A percentile compares a stretch with the other conserved stretches of the same genome.
Conservation (phyloP, 2,797 vertebrate genomes). For the Poeciliopsis paucimaculata region DNA sequence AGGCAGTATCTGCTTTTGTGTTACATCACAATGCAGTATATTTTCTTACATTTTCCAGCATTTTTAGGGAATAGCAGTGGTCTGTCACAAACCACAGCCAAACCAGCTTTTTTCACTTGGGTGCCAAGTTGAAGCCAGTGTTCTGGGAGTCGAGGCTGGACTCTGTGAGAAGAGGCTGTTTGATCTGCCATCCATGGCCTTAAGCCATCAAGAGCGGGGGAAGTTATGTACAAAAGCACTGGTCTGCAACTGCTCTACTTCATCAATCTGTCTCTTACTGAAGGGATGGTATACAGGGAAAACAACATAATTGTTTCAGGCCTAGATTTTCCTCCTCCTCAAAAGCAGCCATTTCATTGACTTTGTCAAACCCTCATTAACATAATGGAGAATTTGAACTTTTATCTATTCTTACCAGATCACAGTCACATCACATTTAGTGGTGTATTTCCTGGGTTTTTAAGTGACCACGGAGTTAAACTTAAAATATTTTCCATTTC, state of each 20-base stretch:
- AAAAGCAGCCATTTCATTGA: not conserved
- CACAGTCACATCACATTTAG: not conserved
- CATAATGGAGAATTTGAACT: not conserved
- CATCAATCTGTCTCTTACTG: constrained; percentile 46
- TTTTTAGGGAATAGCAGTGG: constrained; percentile 61
- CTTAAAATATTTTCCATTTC: not conserved
- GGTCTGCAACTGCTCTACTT: constrained; percentile 60
- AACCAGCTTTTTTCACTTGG: constrained; percentile 62
- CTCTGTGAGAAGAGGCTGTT: constrained; percentile 64
- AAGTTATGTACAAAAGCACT: constrained; percentile 56
- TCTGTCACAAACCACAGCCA: constrained; percentile 58
- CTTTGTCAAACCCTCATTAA: not conserved
- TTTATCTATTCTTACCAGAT: not conserved
- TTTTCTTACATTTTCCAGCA: constrained; percentile 44
- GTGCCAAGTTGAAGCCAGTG: constrained; percentile 66
- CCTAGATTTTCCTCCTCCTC: not conserved
- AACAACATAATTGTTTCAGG: not conserved
- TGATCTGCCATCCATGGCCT: constrained; percentile 78
- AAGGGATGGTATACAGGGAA: not conserved
- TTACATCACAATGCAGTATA: constrained; percentile 49
- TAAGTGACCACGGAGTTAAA: not conserved
- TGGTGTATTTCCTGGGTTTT: not conserved
- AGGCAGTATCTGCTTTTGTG: constrained; percentile 36
- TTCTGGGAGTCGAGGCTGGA: constrained; percentile 56
- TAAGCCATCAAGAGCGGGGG: constrained; percentile 62